Evolutionary conservation across 2,797 vertebrate genomes (phyloP), one percentile per base, ranked within the genome.

Genomic region (Sphaeramia orbicularis): DNA sequence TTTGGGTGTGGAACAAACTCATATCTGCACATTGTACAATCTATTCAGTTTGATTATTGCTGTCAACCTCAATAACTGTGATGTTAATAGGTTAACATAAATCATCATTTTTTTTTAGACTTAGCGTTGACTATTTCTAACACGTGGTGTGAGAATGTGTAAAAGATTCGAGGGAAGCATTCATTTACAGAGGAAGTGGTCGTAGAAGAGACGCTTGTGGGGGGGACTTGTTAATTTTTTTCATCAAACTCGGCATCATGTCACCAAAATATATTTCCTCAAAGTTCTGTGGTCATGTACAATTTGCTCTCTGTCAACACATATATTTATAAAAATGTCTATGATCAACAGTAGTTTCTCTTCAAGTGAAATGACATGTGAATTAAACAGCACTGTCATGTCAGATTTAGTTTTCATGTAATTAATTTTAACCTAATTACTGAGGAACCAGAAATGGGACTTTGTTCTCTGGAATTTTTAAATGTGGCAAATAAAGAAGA

Each of bases 131-230:
- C 6, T 40, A n/a, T 24, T 14, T 15, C 2, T 1, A 47, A 10
- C 43, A 24, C 13, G 18, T 11, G 42, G 53, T 51, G 44, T 2
- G 1, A 45, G 18, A 38, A 30, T 66, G 15, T 57, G 59, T 62
- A 3, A 35, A 27, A 41, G 58, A 64, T 65, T 41, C 45, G 21
- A 51, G 67, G 62, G 79, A 81, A 81, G 74, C 51, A 8, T 48
- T 76, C 32, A 7, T 35, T 64, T 51, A 54, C 40, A 61, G 47
- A 81, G 89, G 89, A 91, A 90, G 87, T 89, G 87, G 77, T 65
- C 53, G 1, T 27, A 75, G 49, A 82, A 14, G 47, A 75, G 59
- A 83, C 27, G n/a, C 37, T 62, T 65, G 32, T 47, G 21, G 35
- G 62, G 30, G 51, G 41, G 58, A 55, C 54, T 5, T 57, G 11